Conservation (phyloP, 2,797 vertebrate species). For the Pelochelys cantorii region DNA sequence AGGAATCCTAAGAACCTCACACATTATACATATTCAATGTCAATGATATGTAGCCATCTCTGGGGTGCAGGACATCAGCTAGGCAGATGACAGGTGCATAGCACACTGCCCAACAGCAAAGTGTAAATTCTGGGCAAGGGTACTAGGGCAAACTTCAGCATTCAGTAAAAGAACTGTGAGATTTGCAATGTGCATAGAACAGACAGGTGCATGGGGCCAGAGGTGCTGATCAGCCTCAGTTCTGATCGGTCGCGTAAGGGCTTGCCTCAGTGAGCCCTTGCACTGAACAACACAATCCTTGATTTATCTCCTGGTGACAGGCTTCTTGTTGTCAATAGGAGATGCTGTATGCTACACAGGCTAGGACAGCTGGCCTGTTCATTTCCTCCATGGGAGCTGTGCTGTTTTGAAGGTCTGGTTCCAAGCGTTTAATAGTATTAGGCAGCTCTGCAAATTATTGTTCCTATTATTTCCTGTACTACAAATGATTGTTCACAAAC, state of each 20-base stretch:
- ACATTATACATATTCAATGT: neutral
- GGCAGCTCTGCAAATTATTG: neutral
- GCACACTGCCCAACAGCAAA: neutral
- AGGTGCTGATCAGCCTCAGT: neutral
- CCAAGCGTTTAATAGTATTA: neutral
- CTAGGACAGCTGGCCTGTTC: neutral
- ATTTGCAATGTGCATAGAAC: neutral
- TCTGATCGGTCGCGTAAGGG: neutral
- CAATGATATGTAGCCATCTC: neutral
- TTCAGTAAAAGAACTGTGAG: neutral
- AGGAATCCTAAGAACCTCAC: neutral
- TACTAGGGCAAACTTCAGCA: neutral
- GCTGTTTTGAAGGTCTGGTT: neutral
- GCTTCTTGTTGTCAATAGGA: neutral
- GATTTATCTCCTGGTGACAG: neutral
- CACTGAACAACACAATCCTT: neutral
- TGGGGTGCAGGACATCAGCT: neutral
- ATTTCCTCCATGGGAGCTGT: neutral
- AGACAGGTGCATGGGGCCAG: neutral
- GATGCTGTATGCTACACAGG: rapidly evolving
- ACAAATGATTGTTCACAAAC: neutral
- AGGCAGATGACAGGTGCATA: neutral
- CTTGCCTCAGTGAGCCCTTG: neutral
- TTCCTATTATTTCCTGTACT: neutral
- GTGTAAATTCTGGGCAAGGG: neutral